Evolutionary conservation across 2,113 vertebrate species (phyloP).

Genomic region (Hemiscyllium ocellatum): DNA sequence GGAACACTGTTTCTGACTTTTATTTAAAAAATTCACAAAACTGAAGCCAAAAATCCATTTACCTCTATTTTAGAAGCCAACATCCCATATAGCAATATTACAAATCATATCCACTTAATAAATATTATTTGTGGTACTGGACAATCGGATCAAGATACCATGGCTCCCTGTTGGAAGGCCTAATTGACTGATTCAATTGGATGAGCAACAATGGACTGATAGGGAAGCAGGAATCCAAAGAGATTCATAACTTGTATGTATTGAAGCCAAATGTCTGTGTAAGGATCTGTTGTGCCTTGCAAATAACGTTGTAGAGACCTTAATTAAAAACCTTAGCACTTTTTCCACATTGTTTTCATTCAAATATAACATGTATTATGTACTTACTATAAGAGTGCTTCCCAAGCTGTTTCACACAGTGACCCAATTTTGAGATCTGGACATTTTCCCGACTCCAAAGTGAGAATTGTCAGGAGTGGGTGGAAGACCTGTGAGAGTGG

Average conservation of each 20-base stretch:
- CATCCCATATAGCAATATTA: too few species aligned
- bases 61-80: too few species aligned
- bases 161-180: background rate
- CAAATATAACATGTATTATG: background rate
- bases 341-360: background rate
- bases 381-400: background rate
- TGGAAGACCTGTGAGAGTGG: too few species aligned
- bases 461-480: too few species aligned
- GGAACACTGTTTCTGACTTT: too few species aligned
- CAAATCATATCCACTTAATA: background rate
- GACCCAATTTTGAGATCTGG: too few species aligned
- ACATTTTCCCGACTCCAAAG: too few species aligned
- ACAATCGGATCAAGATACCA: background rate
- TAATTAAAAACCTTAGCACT: background rate
- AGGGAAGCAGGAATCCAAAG: background rate
- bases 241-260: background rate
- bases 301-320: background rate
- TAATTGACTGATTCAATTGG: background rate
- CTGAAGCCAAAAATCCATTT: too few species aligned
- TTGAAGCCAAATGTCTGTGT: background rate
- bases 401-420: background rate
- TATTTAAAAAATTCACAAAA: too few species aligned
- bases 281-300: background rate
- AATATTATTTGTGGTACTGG: background rate
- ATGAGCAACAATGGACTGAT: background rate